These are phyloP conservation scores for Pteropus rufus DNA, from an alignment of 2,797 vertebrate species.

Conservation along the genomic window DNA sequence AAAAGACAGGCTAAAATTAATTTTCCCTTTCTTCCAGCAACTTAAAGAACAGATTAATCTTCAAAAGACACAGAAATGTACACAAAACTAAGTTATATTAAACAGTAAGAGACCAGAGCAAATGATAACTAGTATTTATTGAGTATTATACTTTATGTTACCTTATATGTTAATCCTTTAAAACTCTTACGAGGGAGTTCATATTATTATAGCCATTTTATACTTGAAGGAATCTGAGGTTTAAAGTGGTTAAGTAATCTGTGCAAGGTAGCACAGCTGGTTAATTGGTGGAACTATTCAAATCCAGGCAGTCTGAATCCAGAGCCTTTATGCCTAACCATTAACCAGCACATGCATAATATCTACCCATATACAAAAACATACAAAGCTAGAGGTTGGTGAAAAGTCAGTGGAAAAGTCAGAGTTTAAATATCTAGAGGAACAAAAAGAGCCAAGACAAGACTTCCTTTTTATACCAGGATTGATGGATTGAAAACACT, in stretches of 20 bases:
- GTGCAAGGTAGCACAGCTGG: background rate
- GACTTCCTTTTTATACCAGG: background rate
- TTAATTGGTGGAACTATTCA: background rate
- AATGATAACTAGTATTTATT: background rate
- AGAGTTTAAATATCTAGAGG: background rate
- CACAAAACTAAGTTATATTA: background rate
- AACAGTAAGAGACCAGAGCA: background rate
- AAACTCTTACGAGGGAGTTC: background rate
- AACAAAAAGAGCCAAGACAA: background rate
- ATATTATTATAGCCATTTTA: background rate
- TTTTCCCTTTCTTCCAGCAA: background rate
- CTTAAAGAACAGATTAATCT: background rate
- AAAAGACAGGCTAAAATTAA: background rate
- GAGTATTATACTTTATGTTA: background rate
- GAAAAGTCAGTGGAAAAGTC: background rate
- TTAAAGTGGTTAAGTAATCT: background rate
- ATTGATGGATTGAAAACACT: background rate
- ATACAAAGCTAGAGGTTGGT: background rate
- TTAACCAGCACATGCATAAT: background rate
- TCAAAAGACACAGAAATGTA: background rate
- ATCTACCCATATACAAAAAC: background rate
- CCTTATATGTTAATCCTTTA: background rate
- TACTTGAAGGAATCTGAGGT: background rate
- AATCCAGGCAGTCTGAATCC: background rate
- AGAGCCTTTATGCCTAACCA: background rate